phyloP scores from a whole-genome alignment of 2,888 invertebrate species.

The Andrena trimmerana region DNA sequence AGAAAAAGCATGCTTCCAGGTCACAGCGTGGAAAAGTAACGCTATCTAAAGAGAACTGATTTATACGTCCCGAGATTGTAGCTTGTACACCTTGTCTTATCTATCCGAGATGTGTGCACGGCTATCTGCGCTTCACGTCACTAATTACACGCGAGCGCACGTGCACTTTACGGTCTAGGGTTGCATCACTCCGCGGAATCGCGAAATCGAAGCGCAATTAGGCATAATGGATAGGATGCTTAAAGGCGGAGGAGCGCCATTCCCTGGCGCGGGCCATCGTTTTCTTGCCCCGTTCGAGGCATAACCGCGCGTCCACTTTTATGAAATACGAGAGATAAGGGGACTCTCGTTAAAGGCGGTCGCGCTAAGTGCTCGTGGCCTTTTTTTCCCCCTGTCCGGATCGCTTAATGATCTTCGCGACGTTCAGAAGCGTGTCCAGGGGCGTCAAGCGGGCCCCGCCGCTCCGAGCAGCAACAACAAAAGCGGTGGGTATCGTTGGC shows the following conservation, averaged over 20 bases:
- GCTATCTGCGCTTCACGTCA: conserved; percentile 37
- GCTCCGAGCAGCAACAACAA: conserved; percentile 17
- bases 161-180: conserved; percentile 35
- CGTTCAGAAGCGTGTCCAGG: conserved; percentile 4
- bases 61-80: conserved; percentile 32
- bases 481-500: background rate
- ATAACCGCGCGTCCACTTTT: conserved; percentile 9
- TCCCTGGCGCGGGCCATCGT: background rate
- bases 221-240: conserved; percentile 25
- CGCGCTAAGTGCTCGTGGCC: background rate
- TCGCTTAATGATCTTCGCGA: conserved; percentile 8
- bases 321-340: conserved; percentile 26
- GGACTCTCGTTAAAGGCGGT: conserved; percentile 8
- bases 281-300: conserved; percentile 3
- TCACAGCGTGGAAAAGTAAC: conserved; percentile 8
- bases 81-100: conserved; percentile 37
- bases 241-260: background rate
- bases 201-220: conserved; percentile 46
- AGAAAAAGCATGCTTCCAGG: conserved; percentile 16
- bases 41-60: conserved; percentile 31
- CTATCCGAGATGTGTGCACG: conserved; percentile 25
- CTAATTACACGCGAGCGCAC: conserved; percentile 37
- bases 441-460: background rate
- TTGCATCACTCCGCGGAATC: conserved; percentile 18
- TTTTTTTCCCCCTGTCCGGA: background rate